Evolutionary conservation across 2,888 invertebrate genomes (phyloP), one percentile per base, ranked within the genome.

Genomic region (Oligia fasciuncula): DNA sequence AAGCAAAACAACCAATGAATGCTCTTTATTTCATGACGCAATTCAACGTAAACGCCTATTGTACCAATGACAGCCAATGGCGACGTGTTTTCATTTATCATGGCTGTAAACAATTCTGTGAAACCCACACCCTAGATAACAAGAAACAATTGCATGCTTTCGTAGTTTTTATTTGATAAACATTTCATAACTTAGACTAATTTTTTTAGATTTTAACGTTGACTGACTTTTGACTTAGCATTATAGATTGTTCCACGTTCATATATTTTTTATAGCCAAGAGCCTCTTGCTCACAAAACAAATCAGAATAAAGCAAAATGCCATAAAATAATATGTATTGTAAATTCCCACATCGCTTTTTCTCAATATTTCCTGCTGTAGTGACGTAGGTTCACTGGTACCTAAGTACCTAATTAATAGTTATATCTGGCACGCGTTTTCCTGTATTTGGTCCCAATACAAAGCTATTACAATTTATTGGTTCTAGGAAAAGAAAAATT

Each of bases 341-440:
- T 85, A 49, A 79, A 85, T 73, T 75, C 88, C 88, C 86, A 9
- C 13, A 60, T 49, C 3, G 0, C n/a, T 57, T 49, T 73, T 73
- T 72, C 65, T 60, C 17, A 35, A 13, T n/a, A 13, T 86, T 72
- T 85, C 86, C 88, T 88, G 67, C 29, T 11, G 0, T 6, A 51
- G 2, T 85, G 85, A 85, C 85, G 85, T 76, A 43, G 17, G 2
- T 65, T 0, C 5, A 5, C 23, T 5, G 14, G 6, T 29, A n/a
- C n/a, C n/a, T n/a, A 43, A 82, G 29, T 29, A 29, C 29, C 29
- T 29, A 29, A 1, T 74, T 69, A 40, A 29, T 71, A 40, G 40
- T 0, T 40, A 4, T 19, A 49, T 43, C 4, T 62, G 40, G 68
- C 69, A 62, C 66, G 71, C 60, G 43, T 88, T 85, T 85, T 86